Percentiles rank a stretch among this genome's conserved stretches.
phyloP scores from a whole-genome alignment of 1,140 invertebrate species.

The Steinernema feltiae region DNA sequence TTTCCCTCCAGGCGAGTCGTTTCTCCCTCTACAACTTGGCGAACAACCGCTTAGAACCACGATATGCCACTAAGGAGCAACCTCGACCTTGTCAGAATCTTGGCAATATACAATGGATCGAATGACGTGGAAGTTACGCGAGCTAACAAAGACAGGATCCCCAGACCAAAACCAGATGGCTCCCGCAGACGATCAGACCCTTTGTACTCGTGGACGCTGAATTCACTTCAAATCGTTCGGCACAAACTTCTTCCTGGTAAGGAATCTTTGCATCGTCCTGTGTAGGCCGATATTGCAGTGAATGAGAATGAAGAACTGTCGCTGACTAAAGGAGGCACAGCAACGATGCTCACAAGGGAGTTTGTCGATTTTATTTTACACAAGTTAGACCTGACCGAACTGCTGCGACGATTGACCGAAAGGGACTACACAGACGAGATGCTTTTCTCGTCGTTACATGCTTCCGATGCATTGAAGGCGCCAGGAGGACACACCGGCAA shows the following conservation, averaged over 20 bases:
- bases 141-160: background rate
- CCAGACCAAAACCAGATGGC: background rate
- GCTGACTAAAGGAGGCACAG: conserved; percentile 38
- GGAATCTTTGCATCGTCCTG: too few species aligned
- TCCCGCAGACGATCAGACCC: background rate
- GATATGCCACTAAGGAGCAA: conserved; percentile 39
- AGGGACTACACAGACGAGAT: conserved; percentile 30
- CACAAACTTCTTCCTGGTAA: background rate
- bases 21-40: background rate
- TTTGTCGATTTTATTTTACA: conserved; percentile 35
- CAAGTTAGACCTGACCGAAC: conserved; percentile 28
- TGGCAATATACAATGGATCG: conserved; percentile 43
- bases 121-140: conserved; percentile 43
- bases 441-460: conserved; percentile 33
- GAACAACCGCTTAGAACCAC: conserved; percentile 38
- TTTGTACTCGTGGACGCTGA: background rate
- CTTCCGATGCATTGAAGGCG: conserved; percentile 28
- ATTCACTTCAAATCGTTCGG: background rate
- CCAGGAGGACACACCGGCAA: conserved; percentile 39
- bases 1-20: conserved; percentile 26
- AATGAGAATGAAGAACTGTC: background rate
- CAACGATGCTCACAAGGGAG: conserved; percentile 16
- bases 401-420: conserved; percentile 31
- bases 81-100: conserved; percentile 39
- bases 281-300: conserved; percentile 1